phyloP scores from a whole-genome alignment of 2,888 invertebrate genomes.

The Alcis repandata region DNA sequence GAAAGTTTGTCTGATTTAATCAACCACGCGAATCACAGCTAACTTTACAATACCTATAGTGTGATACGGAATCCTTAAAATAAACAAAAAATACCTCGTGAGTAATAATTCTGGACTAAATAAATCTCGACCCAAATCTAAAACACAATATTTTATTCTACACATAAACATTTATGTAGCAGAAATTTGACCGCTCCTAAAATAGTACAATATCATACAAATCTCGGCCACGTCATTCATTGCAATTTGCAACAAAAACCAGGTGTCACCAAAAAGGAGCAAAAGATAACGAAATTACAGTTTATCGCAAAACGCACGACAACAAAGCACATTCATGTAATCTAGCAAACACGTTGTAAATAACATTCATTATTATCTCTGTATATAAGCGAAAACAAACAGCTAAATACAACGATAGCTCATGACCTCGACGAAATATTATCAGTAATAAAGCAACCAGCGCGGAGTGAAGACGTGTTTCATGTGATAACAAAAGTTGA shows the following conservation, averaged over 20 bases:
- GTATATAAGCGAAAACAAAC: slow-evolving; percentile 18
- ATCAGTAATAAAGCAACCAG: slow-evolving; percentile 26
- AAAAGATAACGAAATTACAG: not conserved
- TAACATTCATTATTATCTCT: slow-evolving; percentile 7
- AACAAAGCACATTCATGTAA: not conserved
- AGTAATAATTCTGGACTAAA: too few species aligned
- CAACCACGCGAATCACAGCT: too few species aligned
- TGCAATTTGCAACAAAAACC: not conserved
- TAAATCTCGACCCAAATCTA: too few species aligned
- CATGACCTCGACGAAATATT: slow-evolving; percentile 16
- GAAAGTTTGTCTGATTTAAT: too few species aligned
- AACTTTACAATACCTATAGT: too few species aligned
- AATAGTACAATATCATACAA: not conserved
- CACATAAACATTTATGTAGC: too few species aligned
- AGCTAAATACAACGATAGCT: slow-evolving; percentile 19
- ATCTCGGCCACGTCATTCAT: not conserved
- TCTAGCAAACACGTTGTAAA: slow-evolving; percentile 9
- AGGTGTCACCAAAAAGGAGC: not conserved
- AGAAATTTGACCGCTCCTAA: too few species aligned
- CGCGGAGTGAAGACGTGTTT: slow-evolving; percentile 13
- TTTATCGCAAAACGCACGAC: not conserved
- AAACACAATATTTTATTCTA: too few species aligned
- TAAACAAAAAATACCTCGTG: too few species aligned
- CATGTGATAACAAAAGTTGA: slow-evolving; percentile 7
- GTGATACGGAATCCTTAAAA: too few species aligned